A percentile compares a stretch with the other conserved stretches of the same genome.
Evolutionary conservation across 2,113 vertebrate species (phyloP).

Genomic region (Phrynocephalus versicolor): DNA sequence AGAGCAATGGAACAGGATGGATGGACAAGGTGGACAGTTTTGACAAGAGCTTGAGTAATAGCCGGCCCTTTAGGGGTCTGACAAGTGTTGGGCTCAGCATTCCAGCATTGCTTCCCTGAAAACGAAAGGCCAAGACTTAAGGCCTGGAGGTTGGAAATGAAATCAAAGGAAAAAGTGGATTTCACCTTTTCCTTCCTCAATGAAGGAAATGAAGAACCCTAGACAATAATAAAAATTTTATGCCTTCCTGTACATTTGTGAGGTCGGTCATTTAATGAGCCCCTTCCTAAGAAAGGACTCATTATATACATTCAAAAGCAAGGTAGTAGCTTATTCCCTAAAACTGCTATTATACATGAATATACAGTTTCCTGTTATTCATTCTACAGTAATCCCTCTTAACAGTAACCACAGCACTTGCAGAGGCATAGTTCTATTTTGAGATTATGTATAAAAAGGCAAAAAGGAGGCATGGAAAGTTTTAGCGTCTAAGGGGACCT

Average conservation of each 20-base stretch:
- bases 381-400: background rate
- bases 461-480: constrained; percentile 53
- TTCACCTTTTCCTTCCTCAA: background rate
- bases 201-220: background rate
- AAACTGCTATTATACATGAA: background rate
- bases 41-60: too few species aligned
- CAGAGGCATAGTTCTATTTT: constrained; percentile 40
- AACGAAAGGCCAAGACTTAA: background rate
- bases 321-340: background rate
- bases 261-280: background rate
- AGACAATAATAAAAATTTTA: background rate
- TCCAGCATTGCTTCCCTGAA: background rate
- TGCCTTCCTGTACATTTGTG: background rate
- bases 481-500: constrained; percentile 44
- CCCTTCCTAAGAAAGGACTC: background rate
- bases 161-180: background rate
- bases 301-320: background rate
- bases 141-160: background rate
- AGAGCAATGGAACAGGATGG: too few species aligned
- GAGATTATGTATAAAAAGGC: constrained; percentile 20
- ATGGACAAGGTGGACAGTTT: too few species aligned
- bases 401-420: constrained; percentile 5
- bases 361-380: constrained; percentile 4
- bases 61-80: background rate
- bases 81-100: background rate